Evolutionary conservation across 30 jellyfish, hydroid and myxozoan genomes (phyloP), one percentile per base, ranked within the genome.

Genomic region (Hydractinia symbiolongicarpus): DNA sequence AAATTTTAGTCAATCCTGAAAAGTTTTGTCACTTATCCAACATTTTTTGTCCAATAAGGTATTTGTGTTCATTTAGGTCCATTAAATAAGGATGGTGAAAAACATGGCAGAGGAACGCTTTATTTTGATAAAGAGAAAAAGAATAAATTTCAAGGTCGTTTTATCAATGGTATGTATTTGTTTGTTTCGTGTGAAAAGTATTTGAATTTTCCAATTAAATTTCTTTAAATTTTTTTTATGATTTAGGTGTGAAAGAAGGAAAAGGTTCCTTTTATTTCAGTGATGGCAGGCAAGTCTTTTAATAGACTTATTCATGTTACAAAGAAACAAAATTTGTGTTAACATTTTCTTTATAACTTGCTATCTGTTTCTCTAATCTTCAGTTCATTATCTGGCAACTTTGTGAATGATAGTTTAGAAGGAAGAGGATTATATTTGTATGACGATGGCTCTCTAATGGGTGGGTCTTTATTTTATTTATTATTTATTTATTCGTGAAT

Each of bases 91-190:
- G 53, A 70, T 61, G 96, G 96, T 7, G 30, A 53, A 53, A 88
- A 87, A 4, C 95, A 91, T 79, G 98, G 98, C 55, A 72, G 98
- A 73, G 98, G 96, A 53, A 91, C 98, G 4, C 51, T 83, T 8
- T 56, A 50, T 17, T 86, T 86, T 55, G 69, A 81, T 58, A n/a
- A n/a, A 1, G 21, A 73, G 53, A 61, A 84, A 6, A 88, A 83
- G 53, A 86, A 82, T 58, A 86, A 94, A 66, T 91, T 86, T 87
- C 96, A 91, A 83, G 98, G 98, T 11, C 81, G 74, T 40, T 91
- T 86, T 53, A 11, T 13, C 53, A 56, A 86, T 53, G 98, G 98
- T 91, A 68, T 54, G 95, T 79, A 13, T 11, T 68, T 30, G 44
- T 30, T 30, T 30, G 44, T 30, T 30, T 30, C 44, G 1, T 30